Base-by-base conservation (phyloP, 2,888 invertebrate genomes). In the Callimorpha dominula region DNA sequence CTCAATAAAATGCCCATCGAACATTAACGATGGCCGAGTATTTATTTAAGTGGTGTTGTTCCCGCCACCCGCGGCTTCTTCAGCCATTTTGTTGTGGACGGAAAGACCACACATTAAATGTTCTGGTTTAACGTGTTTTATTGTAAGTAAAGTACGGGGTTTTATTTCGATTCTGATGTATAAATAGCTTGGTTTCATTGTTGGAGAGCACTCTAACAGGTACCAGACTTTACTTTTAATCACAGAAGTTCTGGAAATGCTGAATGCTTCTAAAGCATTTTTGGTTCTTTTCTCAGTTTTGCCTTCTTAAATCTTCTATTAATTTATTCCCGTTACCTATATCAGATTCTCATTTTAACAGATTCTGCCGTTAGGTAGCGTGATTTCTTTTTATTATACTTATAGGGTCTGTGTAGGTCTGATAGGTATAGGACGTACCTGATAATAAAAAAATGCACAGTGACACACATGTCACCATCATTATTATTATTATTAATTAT, bases 11-110 rank as follows among this genome's bases (percentile, higher is more conserved):
- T 87, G 60, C 86, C 79, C 81, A 88, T 91, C 86, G 87, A 87
- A 88, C 87, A 76, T 87, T 88, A 86, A 85, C 89, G 87, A 87
- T 88, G 86, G 85, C 84, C 84, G 85, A 85, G 91, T 94, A 94
- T 95, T 95, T 95, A 91, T 94, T 92, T 94, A 92, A 95, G 95
- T 94, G 95, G 90, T 89, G 87, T 89, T 87, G 88, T 89, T 86
- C 85, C 84, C 84, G 83, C 92, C 91, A 86, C 90, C 88, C 87
- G 90, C 83, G 86, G 81, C 86, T 90, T 82, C 85, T 78, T 77
- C 79, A 74, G 76, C 82, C 83, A 81, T 70, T 83, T 82, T 80
- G 81, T 52, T 70, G 62, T 66, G 67, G 63, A 66, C 40, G 52
- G 12, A 67, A 79, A 86, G 93, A 92, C 93, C 94, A 94, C 94